Percentiles rank a stretch among this genome's conserved stretches.
These are phyloP conservation scores for Ormyrus labotus DNA, from an alignment of 2,888 invertebrate species.

Conservation along the genomic window DNA sequence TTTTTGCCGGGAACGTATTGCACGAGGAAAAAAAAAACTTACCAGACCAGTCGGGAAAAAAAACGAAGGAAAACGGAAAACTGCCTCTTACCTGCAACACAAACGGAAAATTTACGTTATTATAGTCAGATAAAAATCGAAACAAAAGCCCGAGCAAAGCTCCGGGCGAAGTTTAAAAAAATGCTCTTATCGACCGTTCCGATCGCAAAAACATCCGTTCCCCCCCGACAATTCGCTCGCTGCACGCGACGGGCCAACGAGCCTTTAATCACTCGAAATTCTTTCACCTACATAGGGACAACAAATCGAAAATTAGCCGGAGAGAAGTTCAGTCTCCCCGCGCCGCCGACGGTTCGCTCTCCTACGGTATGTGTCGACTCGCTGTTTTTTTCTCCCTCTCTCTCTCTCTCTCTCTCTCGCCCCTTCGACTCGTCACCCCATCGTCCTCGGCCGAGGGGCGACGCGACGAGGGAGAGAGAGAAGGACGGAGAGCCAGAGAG, in stretches of 20 bases:
- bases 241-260: background rate
- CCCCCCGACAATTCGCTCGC: too few relatives aligned
- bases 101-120: constrained; percentile 19
- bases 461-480: constrained; percentile 9
- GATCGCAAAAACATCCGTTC: too few relatives aligned
- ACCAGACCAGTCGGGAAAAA: constrained; percentile 18
- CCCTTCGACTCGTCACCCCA: constrained; percentile 12
- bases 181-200: too few relatives aligned
- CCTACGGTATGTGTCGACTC: constrained; percentile 3
- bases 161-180: too few relatives aligned
- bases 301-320: background rate
- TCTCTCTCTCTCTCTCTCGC: background rate
- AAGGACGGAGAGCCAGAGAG: background rate
- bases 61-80: background rate
- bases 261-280: background rate
- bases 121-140: background rate
- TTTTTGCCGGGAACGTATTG: too few relatives aligned
- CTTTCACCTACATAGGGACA: background rate
- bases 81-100: constrained; percentile 31
- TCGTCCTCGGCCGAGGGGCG: background rate
- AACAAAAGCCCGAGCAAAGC: too few relatives aligned
- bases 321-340: background rate
- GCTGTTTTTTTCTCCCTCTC: background rate
- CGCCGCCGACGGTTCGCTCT: background rate
- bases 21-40: background rate